A percentile compares a stretch with the other conserved stretches of the same genome.
phyloP scores from a whole-genome alignment of 1,140 invertebrate genomes.

The Microplitis demolitor region DNA sequence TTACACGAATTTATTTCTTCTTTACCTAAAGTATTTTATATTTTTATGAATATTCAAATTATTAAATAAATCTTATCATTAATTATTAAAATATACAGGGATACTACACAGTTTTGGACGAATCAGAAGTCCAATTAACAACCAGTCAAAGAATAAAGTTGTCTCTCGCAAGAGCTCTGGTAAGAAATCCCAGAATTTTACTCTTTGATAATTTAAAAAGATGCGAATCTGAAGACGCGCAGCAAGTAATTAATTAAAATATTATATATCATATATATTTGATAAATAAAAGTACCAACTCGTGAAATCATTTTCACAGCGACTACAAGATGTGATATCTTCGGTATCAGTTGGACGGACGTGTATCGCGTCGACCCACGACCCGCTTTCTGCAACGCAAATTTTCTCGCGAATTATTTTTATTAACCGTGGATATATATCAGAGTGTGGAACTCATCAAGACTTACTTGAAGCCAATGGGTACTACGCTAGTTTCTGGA shows the following conservation, averaged over 20 bases:
- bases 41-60: background rate
- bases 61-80: background rate
- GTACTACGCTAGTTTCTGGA: background rate
- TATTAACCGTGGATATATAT: constrained; percentile 6
- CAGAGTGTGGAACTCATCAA: constrained; percentile 8
- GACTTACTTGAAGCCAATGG: background rate
- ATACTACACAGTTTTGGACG: constrained; percentile 10
- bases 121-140: background rate
- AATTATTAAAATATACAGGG: background rate
- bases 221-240: background rate
- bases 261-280: background rate
- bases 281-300: background rate
- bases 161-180: constrained; percentile 6
- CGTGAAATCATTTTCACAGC: background rate
- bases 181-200: constrained; percentile 10
- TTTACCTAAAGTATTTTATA: background rate
- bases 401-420: constrained; percentile 2
- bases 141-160: constrained; percentile 10
- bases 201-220: background rate
- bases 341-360: background rate
- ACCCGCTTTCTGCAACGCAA: constrained; percentile 7
- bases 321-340: background rate
- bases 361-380: constrained; percentile 11
- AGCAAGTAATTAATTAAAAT: background rate
- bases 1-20: background rate